A percentile compares a stretch with the other conserved stretches of the same genome.
Evolutionary conservation across 2,113 vertebrate species (phyloP).

Genomic region (Patagioenas fasciata): DNA sequence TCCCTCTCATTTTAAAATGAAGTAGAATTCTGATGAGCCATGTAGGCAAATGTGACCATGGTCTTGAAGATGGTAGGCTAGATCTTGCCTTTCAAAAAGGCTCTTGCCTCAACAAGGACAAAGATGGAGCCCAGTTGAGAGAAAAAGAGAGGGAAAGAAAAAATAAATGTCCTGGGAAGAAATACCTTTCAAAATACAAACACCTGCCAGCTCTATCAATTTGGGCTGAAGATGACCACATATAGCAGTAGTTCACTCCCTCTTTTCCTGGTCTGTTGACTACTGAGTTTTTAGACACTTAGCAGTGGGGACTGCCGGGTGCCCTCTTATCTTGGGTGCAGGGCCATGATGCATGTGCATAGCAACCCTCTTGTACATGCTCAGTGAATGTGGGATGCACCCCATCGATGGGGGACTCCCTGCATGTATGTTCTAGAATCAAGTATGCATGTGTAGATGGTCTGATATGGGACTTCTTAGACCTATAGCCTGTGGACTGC

Average conservation of each 20-base stretch:
- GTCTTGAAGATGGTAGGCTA: not conserved
- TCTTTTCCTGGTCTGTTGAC: not conserved
- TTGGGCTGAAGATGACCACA: not conserved
- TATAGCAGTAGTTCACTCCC: not conserved
- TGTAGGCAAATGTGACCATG: not conserved
- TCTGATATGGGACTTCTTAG: not conserved
- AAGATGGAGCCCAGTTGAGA: not conserved
- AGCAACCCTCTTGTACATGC: not conserved
- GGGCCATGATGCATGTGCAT: not conserved
- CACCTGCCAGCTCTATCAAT: not conserved
- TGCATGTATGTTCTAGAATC: not conserved
- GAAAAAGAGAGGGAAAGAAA: not conserved
- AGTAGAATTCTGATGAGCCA: not conserved
- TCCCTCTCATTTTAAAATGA: not conserved
- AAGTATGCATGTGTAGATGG: not conserved
- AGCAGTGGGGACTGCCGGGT: not conserved
- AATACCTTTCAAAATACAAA: not conserved
- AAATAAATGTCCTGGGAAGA: not conserved
- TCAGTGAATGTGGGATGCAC: fast-evolving
- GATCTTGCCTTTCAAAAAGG: not conserved
- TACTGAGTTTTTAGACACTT: not conserved
- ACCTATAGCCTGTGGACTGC: not conserved
- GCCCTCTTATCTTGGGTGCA: not conserved
- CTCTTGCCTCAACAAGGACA: not conserved
- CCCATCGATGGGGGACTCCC: not conserved